Conservation (phyloP, 2,888 invertebrate genomes). For the Podabrus alpinus region DNA sequence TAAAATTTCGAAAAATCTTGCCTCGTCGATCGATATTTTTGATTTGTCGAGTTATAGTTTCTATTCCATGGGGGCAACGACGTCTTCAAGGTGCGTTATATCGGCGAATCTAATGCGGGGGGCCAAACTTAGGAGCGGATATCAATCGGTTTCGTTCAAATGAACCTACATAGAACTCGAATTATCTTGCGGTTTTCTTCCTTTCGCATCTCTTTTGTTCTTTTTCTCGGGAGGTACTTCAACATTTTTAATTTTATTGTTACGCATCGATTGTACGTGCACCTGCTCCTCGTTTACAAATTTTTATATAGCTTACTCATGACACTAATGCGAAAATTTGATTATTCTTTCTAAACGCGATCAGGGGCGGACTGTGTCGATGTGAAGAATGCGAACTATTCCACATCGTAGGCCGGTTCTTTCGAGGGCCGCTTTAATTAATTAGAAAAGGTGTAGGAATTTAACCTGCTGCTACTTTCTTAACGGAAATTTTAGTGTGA, state of each 20-base stretch:
- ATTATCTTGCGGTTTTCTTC: constrained; percentile 10
- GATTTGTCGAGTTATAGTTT: constrained; percentile 6
- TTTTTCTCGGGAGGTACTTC: background rate
- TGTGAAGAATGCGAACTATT: background rate
- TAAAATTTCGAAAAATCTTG: background rate
- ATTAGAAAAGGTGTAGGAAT: too few relatives aligned
- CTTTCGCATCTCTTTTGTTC: background rate
- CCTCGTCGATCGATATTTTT: background rate
- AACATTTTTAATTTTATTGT: background rate
- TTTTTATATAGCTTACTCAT: background rate
- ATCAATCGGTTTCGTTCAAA: constrained; percentile 6
- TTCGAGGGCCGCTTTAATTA: background rate
- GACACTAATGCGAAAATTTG: background rate
- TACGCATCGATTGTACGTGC: background rate
- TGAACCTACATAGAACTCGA: constrained; percentile 5
- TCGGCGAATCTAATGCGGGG: constrained; percentile 20
- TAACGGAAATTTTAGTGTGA: too few relatives aligned
- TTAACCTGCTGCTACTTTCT: too few relatives aligned
- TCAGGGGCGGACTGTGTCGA: background rate
- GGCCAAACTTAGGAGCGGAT: constrained; percentile 23
- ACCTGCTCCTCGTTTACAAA: background rate
- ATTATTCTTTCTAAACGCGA: background rate
- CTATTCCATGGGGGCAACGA: constrained; percentile 18
- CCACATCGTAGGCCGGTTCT: too few relatives aligned
- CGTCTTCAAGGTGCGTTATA: constrained; percentile 16